These are phyloP conservation scores for Stictonetta naevosa DNA, from an alignment of 2,113 vertebrate genomes.

Conservation along the genomic window DNA sequence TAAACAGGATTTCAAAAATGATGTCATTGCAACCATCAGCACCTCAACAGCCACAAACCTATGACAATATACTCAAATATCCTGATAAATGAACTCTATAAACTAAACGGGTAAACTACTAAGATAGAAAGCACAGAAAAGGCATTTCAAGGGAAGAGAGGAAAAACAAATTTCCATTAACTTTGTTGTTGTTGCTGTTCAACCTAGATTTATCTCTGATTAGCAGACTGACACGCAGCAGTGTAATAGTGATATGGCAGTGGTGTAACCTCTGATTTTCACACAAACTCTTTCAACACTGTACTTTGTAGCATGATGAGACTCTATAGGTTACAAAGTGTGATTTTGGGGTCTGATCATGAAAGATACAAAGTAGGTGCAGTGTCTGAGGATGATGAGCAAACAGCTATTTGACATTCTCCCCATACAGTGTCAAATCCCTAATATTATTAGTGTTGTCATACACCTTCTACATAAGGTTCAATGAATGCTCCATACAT, in stretches of 20 bases:
- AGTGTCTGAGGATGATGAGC: background rate
- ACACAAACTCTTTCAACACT: background rate
- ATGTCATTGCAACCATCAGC: background rate
- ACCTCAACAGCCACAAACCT: background rate
- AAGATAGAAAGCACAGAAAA: background rate
- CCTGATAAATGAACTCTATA: background rate
- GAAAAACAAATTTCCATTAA: background rate
- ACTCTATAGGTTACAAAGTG: background rate
- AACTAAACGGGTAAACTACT: background rate
- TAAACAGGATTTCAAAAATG: background rate
- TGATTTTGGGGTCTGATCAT: background rate
- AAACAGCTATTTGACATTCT: background rate
- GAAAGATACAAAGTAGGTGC: background rate
- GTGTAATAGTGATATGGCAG: background rate
- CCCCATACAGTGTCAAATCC: background rate
- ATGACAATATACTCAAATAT: background rate
- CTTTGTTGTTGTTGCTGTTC: background rate
- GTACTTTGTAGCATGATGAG: background rate
- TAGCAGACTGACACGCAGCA: background rate
- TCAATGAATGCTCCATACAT: background rate
- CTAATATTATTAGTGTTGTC: background rate
- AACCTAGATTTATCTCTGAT: background rate
- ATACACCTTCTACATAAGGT: background rate
- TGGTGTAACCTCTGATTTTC: background rate
- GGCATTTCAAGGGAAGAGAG: background rate